Base-by-base conservation (phyloP, 2,888 invertebrate species). In the Octonoba sinensis region DNA sequence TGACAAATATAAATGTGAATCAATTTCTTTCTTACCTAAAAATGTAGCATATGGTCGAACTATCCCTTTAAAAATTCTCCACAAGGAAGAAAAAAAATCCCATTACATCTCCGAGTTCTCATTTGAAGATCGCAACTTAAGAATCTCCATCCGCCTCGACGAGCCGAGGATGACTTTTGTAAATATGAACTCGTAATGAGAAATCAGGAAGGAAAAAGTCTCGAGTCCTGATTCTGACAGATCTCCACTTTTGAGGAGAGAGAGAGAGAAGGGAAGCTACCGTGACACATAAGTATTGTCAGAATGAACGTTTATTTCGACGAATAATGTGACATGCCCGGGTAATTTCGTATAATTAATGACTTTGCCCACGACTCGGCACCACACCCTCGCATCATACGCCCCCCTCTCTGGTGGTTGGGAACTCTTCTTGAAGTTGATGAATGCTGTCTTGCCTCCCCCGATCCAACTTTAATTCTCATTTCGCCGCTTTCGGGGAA, bases 271-370 rank as follows among this genome's bases (percentile, higher is more conserved):
- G n/a, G 36, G 8, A 8, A 36, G 36, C 36, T 59, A 51, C 62
- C 51, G 49, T 20, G 20, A 51, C 54, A 56, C 64, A 56, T 56
- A 49, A 54, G 18, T 18, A 59, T 64, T 77, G 77, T 77, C 77
- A 70, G n/a, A 54, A 24, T 15, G 57, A 20, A 27, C 56, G 70
- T 66, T 71, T 66, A 64, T 78, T 71, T 71, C 65, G 44, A 36
- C 64, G 70, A 57, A 78, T 71, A 65, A 78, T 72, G 71, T 78
- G 78, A 78, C 78, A 59, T 72, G 59, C 71, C 71, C 78, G 49
- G 71, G 78, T 71, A 78, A 78, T 78, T 78, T 78, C 49, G 46
- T 56, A 59, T 78, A 78, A 78, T 78, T 78, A 78, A 78, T 78
- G 78, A 71, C 60, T 51, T 20, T 67, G 44, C 3, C 64, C 36